These are phyloP conservation scores for Sinotaia quadrata DNA, from an alignment of 2,888 invertebrate species.

Conservation along the genomic window DNA sequence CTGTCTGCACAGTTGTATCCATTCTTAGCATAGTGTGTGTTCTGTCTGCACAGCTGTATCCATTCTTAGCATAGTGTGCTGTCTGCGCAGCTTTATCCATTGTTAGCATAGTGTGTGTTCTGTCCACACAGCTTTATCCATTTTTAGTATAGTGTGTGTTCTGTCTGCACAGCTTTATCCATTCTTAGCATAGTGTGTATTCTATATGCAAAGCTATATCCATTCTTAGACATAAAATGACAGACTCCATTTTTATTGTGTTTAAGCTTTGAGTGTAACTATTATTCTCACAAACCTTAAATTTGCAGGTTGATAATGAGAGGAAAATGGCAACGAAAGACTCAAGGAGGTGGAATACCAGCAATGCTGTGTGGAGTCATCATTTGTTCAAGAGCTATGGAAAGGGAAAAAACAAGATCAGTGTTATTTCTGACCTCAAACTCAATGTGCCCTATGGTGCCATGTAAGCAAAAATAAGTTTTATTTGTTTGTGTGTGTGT, in stretches of 20 bases:
- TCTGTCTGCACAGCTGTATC: too few species aligned
- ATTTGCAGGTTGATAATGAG: neutral
- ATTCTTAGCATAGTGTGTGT: too few species aligned
- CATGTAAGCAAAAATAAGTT: conserved; percentile 28
- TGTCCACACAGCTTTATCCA: too few species aligned
- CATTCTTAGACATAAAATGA: too few species aligned
- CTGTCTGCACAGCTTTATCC: too few species aligned
- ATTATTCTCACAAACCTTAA: neutral
- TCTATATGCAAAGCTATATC: too few species aligned
- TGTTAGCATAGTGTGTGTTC: too few species aligned
- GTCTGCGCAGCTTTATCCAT: too few species aligned
- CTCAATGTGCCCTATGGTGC: conserved; percentile 30
- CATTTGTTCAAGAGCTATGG: conserved; percentile 17
- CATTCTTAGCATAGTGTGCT: too few species aligned
- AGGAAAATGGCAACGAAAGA: neutral
- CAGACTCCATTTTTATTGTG: neutral
- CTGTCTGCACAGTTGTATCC: too few species aligned
- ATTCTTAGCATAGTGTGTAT: too few species aligned
- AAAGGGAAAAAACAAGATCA: conserved; percentile 9
- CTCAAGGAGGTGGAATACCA: neutral
- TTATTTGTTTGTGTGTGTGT: neutral
- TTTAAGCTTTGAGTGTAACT: neutral
- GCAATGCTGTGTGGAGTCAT: conserved; percentile 22
- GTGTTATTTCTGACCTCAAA: conserved; percentile 24
- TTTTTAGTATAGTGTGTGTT: too few species aligned